phyloP scores from a whole-genome alignment of 2,113 vertebrate species.

The Apodemus sylvaticus region DNA sequence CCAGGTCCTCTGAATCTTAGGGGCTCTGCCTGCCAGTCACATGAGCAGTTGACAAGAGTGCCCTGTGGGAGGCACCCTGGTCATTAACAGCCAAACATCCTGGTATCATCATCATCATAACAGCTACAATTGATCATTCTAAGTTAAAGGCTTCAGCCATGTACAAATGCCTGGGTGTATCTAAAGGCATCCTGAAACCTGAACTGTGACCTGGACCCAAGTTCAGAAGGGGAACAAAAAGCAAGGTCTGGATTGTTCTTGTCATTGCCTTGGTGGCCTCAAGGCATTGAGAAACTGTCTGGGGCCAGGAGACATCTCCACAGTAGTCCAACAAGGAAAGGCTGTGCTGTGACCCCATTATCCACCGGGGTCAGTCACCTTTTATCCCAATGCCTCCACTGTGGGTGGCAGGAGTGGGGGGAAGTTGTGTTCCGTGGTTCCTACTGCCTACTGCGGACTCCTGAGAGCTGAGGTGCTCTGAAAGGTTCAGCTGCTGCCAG shows the following conservation, averaged over 20 bases:
- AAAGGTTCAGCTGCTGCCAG: neutral
- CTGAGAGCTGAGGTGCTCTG: neutral
- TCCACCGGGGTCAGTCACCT: neutral
- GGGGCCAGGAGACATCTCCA: neutral
- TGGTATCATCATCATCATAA: neutral
- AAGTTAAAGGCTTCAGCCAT: neutral
- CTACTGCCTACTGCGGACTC: neutral
- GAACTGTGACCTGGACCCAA: neutral
- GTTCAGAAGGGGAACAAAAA: neutral
- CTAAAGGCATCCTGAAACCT: neutral
- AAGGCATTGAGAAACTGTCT: fast-evolving
- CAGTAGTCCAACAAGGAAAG: neutral
- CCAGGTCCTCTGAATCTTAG: neutral
- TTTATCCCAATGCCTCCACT: fast-evolving
- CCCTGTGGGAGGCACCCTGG: neutral
- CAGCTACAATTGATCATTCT: neutral
- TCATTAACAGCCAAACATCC: neutral
- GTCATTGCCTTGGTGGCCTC: neutral
- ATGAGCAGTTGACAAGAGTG: neutral
- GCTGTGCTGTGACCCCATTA: neutral
- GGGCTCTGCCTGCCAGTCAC: neutral
- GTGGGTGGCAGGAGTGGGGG: neutral
- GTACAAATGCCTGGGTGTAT: neutral
- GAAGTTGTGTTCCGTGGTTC: fast-evolving
- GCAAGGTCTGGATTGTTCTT: neutral